phyloP scores from a whole-genome alignment of 2,888 invertebrate species.

The Calliopum simillimum region DNA sequence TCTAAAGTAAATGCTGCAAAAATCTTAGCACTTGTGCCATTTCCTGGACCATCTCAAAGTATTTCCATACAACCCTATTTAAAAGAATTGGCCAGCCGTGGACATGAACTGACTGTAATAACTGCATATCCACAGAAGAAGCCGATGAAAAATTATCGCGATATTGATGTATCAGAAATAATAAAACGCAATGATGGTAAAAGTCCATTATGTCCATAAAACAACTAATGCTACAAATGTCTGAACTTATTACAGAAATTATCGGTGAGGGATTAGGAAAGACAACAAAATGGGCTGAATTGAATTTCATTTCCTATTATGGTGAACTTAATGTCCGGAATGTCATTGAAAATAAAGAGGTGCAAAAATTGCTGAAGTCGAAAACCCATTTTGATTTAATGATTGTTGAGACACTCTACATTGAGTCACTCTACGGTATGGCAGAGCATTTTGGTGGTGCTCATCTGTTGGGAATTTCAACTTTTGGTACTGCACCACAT shows the following conservation, averaged over 20 bases:
- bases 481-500: constrained; percentile 48
- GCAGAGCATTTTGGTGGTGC: constrained; percentile 57
- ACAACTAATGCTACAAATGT: too few relatives aligned
- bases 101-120: constrained; percentile 64
- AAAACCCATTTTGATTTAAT: constrained; percentile 62
- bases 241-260: constrained; percentile 22
- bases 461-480: constrained; percentile 51
- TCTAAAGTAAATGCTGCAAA: constrained; percentile 32
- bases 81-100: constrained; percentile 56
- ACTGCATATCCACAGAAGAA: constrained; percentile 58
- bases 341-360: constrained; percentile 45
- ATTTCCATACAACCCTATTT: constrained; percentile 54
- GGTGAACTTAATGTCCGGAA: not conserved
- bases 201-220: not conserved
- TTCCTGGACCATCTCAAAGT: constrained; percentile 57
- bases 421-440: constrained; percentile 60
- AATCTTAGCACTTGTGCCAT: constrained; percentile 47
- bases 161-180: constrained; percentile 48
- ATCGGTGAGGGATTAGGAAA: not conserved
- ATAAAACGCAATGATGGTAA: not conserved
- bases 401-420: constrained; percentile 58
- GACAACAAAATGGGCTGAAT: constrained; percentile 44
- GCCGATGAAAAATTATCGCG: constrained; percentile 52
- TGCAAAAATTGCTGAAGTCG: constrained; percentile 54
- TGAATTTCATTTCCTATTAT: constrained; percentile 42